These are phyloP conservation scores for Theocolax elegans DNA, from an alignment of 1,140 invertebrate species.

Conservation along the genomic window DNA sequence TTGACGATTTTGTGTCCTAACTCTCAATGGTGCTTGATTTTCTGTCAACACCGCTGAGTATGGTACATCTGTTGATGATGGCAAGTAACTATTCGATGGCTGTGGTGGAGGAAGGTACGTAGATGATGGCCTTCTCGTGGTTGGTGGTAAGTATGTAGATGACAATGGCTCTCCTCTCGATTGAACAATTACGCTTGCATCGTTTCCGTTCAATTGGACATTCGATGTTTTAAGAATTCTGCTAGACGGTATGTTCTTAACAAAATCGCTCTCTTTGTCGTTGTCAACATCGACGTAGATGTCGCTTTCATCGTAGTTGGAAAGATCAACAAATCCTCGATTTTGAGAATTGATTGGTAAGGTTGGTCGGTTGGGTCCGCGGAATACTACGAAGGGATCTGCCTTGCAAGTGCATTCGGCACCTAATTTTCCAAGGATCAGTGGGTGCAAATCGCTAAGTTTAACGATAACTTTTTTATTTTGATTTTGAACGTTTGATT, in stretches of 20 bases:
- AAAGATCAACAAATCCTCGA: conserved; percentile 58
- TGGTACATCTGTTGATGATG: not conserved
- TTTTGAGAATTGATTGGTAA: conserved; percentile 56
- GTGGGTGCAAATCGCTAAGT: conserved; percentile 75
- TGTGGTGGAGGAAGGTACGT: conserved; percentile 5
- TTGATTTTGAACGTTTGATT: conserved; percentile 34
- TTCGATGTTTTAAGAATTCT: conserved; percentile 28
- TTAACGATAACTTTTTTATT: conserved; percentile 73
- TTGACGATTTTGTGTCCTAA: not conserved
- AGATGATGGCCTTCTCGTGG: conserved; percentile 4
- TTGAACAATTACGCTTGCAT: not conserved
- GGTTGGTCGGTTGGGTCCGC: conserved; percentile 50
- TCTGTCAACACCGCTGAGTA: not conserved
- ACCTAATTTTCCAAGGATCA: conserved; percentile 76
- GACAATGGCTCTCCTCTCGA: conserved; percentile 30
- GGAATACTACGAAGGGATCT: conserved; percentile 68
- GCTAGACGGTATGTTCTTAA: conserved; percentile 37
- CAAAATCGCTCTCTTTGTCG: conserved; percentile 44
- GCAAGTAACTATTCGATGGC: not conserved
- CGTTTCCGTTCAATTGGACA: not conserved
- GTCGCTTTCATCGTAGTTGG: conserved; percentile 63
- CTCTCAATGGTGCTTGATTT: not conserved
- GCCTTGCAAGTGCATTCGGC: conserved; percentile 80
- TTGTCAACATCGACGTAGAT: conserved; percentile 62
- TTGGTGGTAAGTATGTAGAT: conserved; percentile 46